phyloP scores from a whole-genome alignment of 2,113 vertebrate species.

The Otis tarda region DNA sequence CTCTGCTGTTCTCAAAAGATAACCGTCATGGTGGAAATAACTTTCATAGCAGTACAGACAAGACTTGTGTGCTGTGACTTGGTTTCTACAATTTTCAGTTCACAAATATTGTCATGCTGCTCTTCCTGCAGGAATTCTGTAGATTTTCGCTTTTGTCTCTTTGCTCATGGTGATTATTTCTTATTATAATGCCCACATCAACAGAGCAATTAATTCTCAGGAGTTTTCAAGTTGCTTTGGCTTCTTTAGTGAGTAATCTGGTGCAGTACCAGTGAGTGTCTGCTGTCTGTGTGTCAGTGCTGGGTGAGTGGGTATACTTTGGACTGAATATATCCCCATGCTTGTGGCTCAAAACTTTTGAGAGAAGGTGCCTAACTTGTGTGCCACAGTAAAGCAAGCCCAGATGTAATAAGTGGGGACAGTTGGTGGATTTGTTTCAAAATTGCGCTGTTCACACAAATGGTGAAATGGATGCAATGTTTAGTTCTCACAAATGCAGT shows the following conservation, averaged over 20 bases:
- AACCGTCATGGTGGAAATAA: neutral
- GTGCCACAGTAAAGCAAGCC: neutral
- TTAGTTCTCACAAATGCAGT: neutral
- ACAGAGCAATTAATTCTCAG: neutral
- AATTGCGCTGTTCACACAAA: neutral
- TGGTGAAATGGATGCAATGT: neutral
- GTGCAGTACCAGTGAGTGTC: neutral
- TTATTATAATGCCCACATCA: neutral
- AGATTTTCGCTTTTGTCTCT: slow-evolving; percentile 47
- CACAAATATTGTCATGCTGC: neutral
- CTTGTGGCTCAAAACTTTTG: neutral
- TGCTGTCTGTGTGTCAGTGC: neutral
- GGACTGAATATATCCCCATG: neutral
- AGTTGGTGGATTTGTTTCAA: neutral
- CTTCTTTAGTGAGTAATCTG: neutral
- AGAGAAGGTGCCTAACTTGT: neutral
- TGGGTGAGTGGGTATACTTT: neutral
- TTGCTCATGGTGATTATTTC: neutral
- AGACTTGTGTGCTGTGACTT: neutral
- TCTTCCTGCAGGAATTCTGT: neutral
- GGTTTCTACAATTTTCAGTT: neutral
- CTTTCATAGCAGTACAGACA: neutral
- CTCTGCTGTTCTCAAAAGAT: neutral
- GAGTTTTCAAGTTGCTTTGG: neutral
- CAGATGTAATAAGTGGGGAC: neutral